Base-by-base conservation (phyloP, 2,888 invertebrate genomes). In the Drosophila nigricruria region DNA sequence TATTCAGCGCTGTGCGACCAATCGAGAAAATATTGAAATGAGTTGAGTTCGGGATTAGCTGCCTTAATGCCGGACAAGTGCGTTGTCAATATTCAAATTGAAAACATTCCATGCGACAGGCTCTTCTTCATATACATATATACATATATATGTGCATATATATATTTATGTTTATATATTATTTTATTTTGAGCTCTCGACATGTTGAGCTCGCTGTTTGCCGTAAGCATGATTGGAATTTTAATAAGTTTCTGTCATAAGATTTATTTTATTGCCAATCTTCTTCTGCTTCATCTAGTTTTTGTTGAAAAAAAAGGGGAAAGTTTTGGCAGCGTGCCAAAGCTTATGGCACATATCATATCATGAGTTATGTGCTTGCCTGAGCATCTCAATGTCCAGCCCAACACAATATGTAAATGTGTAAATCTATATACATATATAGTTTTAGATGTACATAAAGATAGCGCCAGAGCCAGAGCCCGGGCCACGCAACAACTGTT, bases 51-150 rank as follows among this genome's bases (percentile, higher is more conserved):
- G 40, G 52, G 57, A 61, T 49, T 56, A 65, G 34, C 62, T 30
- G 32, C 57, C 65, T 38, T 63, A 72, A 60, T 61, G 65, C 77
- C 63, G 49, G 52, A 66, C 66, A 57, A 52, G 60, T 59, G 54
- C 53, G 62, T 53, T 81, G 70, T 76, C 82, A 72, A 88, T 88
- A 85, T 77, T 71, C 68, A 82, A 79, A 83, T 85, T 82, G 85
- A 79, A 88, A 82, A 85, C 73, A 79, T 71, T 77, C 74, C 69
- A 54, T 66, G 59, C 65, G 65, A 77, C 78, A 73, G 66, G 16
- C 8, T 6, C 18, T 6, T 25, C 34, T 25, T 25, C 25, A 23
- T 14, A 10, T 10, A 8, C 1, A 20, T 6, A 34, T 52, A 10
- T 9, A 23, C 3, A 9, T 5, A 50, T 20, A 23, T 34, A 50